Conservation (phyloP, 2,888 invertebrate species). For the Epinotia ramella region DNA sequence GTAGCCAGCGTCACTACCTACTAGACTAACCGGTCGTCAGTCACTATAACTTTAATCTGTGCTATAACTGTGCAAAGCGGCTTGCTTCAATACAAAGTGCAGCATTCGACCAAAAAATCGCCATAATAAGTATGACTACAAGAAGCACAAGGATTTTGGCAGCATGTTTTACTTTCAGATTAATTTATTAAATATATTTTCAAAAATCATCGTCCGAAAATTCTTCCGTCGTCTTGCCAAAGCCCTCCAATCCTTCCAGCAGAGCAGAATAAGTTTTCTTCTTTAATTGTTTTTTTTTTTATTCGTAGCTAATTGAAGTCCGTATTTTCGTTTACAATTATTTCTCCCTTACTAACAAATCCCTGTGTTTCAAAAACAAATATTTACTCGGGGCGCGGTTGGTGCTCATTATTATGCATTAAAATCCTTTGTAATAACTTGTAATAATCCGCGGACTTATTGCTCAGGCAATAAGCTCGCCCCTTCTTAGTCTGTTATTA, state of each 20-base stretch:
- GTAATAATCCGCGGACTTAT: conserved; percentile 33
- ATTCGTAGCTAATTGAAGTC: background rate
- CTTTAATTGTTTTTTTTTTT: background rate
- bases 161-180: too few species aligned
- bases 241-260: background rate
- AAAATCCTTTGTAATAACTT: conserved; percentile 40
- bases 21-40: too few species aligned
- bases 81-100: too few species aligned
- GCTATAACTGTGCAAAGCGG: too few species aligned
- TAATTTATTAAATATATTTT: too few species aligned
- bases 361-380: conserved; percentile 22
- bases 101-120: too few species aligned
- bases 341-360: conserved; percentile 11
- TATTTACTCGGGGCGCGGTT: conserved; percentile 20
- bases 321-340: background rate
- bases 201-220: too few species aligned
- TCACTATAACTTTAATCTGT: too few species aligned
- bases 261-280: background rate
- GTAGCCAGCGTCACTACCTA: too few species aligned
- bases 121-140: too few species aligned
- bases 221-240: background rate
- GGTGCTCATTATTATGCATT: conserved; percentile 42
- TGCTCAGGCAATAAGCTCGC: conserved; percentile 24
- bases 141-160: too few species aligned
- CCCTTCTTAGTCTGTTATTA: conserved; percentile 12